phyloP scores from a whole-genome alignment of 2,113 vertebrate species.

The Apodemus speciosus region DNA sequence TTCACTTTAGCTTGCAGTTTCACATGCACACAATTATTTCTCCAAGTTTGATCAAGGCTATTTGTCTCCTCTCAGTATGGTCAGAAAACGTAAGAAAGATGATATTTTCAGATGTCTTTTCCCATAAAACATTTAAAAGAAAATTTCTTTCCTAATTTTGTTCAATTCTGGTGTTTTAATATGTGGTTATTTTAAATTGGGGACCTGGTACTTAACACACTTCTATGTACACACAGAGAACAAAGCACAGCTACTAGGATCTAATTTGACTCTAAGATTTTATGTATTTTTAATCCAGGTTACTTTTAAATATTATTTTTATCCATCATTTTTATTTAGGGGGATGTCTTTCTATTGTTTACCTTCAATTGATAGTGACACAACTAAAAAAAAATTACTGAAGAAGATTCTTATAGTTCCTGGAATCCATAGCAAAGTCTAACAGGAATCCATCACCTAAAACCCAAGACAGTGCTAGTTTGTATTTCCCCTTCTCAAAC shows the following conservation, averaged over 20 bases:
- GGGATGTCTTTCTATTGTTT: not conserved
- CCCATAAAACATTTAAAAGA: constrained; percentile 1
- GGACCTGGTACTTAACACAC: not conserved
- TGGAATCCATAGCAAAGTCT: constrained; percentile 18
- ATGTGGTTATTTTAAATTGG: not conserved
- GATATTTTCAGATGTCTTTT: not conserved
- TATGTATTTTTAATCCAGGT: not conserved
- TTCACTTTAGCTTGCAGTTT: constrained; percentile 42
- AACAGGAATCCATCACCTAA: constrained; percentile 32
- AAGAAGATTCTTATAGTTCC: not conserved
- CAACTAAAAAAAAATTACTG: constrained; percentile 20
- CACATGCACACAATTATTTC: constrained; percentile 1
- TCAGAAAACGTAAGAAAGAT: constrained; percentile 7
- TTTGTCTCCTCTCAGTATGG: not conserved
- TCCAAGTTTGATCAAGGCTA: not conserved
- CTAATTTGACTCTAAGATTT: not conserved
- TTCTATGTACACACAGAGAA: not conserved
- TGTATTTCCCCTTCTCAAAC: constrained; percentile 47
- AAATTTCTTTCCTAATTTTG: not conserved
- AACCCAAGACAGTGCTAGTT: constrained; percentile 35
- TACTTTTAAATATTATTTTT: not conserved
- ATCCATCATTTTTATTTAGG: not conserved
- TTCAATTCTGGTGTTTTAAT: not conserved
- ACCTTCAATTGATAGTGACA: not conserved
- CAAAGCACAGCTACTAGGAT: not conserved